phyloP scores from a whole-genome alignment of 2,113 vertebrate species.

The Platysternon megacephalum region DNA sequence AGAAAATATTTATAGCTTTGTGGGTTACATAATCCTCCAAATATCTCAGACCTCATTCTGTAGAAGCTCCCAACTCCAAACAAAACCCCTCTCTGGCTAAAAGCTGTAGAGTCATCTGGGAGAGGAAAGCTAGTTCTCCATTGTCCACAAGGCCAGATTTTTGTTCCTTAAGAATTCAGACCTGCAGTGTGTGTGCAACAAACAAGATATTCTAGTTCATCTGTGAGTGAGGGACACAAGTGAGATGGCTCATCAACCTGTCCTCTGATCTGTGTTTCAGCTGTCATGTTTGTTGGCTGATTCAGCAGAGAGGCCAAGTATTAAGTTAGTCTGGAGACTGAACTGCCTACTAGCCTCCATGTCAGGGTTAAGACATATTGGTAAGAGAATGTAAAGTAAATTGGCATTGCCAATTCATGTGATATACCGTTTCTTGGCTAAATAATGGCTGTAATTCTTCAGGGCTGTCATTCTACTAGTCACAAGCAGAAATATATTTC shows the following conservation, averaged over 20 bases:
- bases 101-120: not conserved
- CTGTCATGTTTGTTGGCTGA: not conserved
- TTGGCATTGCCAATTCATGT: not conserved
- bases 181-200: accelerated
- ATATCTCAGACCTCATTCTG: not conserved
- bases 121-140: not conserved
- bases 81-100: not conserved
- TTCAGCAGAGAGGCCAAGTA: not conserved
- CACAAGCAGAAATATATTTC: not conserved
- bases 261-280: not conserved
- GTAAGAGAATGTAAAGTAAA: not conserved
- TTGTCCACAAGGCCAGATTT: not conserved
- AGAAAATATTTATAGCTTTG: not conserved
- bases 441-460: not conserved
- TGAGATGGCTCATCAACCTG: not conserved
- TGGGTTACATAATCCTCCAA: not conserved
- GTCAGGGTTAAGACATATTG: not conserved
- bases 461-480: accelerated
- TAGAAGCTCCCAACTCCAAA: not conserved
- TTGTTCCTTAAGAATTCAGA: not conserved
- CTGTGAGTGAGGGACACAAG: not conserved
- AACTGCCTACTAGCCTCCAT: not conserved
- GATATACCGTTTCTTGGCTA: not conserved
- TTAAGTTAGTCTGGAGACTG: not conserved
- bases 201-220: not conserved